Conservation (phyloP, 2,797 vertebrate species). For the Clarias laeviceps region DNA sequence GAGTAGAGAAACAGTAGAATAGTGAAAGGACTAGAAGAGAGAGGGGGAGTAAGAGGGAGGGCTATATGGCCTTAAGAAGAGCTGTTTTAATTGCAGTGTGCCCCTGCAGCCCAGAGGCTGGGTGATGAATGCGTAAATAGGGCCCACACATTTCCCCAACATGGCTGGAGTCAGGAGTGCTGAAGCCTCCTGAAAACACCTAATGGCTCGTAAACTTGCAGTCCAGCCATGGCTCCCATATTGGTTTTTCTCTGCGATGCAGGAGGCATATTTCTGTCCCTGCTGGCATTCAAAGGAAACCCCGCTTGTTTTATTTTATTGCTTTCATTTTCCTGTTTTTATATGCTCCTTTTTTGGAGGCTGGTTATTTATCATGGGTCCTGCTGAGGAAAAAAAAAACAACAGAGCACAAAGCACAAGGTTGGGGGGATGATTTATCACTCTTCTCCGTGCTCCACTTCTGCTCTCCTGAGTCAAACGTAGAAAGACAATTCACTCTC, state of each 20-base stretch:
- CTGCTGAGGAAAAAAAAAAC: constrained; percentile 63
- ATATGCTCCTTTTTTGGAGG: constrained; percentile 65
- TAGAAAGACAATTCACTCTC: constrained; percentile 49
- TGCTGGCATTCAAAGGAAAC: constrained; percentile 47
- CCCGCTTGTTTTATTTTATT: constrained; percentile 68
- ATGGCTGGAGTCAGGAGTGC: constrained; percentile 56
- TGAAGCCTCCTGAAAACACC: constrained; percentile 61
- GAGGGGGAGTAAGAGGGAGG: constrained; percentile 2
- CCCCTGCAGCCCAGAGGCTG: constrained; percentile 62
- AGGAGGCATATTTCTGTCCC: constrained; percentile 44
- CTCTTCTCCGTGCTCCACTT: constrained; percentile 58
- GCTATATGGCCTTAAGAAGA: constrained; percentile 43
- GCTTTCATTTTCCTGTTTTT: constrained; percentile 73
- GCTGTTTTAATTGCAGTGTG: constrained; percentile 59
- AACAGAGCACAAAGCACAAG: constrained; percentile 66
- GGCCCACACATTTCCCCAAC: constrained; percentile 45
- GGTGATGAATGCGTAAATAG: constrained; percentile 64
- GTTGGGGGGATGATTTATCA: constrained; percentile 69
- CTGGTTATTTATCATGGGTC: constrained; percentile 68
- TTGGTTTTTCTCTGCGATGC: constrained; percentile 49
- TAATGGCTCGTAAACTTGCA: constrained; percentile 69
- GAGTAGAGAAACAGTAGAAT: constrained; percentile 12
- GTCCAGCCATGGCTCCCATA: constrained; percentile 54
- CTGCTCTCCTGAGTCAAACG: constrained; percentile 51
- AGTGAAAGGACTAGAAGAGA: constrained; percentile 20